Percentiles rank a stretch among this genome's conserved stretches.
These are phyloP conservation scores for Symphodus melops DNA, from an alignment of 2,113 vertebrate species.

Conservation along the genomic window DNA sequence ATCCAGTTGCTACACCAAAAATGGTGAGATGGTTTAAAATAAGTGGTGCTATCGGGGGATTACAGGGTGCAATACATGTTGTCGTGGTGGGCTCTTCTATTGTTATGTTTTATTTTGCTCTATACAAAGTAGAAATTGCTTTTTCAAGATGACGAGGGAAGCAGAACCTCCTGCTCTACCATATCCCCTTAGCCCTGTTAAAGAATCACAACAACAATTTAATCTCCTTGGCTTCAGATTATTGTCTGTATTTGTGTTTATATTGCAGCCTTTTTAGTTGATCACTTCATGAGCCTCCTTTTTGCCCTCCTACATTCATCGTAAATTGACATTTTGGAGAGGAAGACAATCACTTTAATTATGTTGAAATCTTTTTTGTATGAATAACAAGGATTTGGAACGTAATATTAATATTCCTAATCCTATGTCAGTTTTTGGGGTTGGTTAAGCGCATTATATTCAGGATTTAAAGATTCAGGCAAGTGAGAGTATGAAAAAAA, in stretches of 20 bases:
- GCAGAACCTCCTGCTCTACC: conserved; percentile 31
- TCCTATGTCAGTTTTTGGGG: conserved; percentile 49
- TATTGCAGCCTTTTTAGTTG: conserved; percentile 62
- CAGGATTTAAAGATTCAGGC: conserved; percentile 52
- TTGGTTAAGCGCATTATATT: conserved; percentile 36
- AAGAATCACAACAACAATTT: conserved; percentile 61
- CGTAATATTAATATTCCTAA: conserved; percentile 64
- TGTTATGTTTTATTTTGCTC: conserved; percentile 53
- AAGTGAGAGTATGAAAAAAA: conserved; percentile 43
- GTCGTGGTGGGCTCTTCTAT: conserved; percentile 35
- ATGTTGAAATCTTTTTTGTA: conserved; percentile 62
- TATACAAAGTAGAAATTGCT: conserved; percentile 55
- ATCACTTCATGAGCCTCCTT: conserved; percentile 59
- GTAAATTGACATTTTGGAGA: conserved; percentile 49
- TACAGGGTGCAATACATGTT: conserved; percentile 78
- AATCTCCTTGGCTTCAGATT: conserved; percentile 70
- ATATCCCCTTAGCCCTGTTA: conserved; percentile 22
- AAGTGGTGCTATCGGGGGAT: conserved; percentile 70
- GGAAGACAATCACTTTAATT: conserved; percentile 56
- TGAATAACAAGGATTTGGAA: conserved; percentile 58
- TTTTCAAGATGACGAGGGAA: conserved; percentile 60
- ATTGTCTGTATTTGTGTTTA: conserved; percentile 67
- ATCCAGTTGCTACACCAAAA: conserved; percentile 37
- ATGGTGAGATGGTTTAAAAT: conserved; percentile 44
- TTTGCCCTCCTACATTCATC: conserved; percentile 22